phyloP scores from a whole-genome alignment of 2,113 vertebrate species.

The Gadus chalcogrammus region DNA sequence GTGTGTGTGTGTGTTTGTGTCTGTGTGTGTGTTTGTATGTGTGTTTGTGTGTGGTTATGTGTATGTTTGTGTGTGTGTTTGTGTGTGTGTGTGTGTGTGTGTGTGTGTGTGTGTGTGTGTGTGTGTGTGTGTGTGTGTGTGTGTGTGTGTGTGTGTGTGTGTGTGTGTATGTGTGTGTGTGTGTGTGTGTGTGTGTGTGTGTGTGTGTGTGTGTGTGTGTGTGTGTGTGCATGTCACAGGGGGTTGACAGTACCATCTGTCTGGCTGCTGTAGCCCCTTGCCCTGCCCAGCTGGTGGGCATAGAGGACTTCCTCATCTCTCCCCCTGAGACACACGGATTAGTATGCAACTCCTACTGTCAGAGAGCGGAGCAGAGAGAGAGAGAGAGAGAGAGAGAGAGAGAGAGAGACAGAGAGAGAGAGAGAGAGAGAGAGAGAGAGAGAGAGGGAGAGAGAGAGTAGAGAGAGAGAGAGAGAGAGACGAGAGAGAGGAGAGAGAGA shows the following conservation, averaged over 20 bases:
- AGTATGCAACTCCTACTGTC: constrained; percentile 74
- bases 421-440: not conserved
- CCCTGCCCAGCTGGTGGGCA: constrained; percentile 76
- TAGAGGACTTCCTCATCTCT: constrained; percentile 74
- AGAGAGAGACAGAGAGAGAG: constrained; percentile 20
- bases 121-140: too few species aligned
- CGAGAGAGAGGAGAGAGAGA: too few species aligned
- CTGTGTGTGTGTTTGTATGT: constrained; percentile 40
- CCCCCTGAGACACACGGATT: constrained; percentile 68
- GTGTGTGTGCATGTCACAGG: constrained; percentile 53
- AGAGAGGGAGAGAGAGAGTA: constrained; percentile 6
- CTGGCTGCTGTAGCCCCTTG: constrained; percentile 73
- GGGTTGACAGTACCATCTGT: constrained; percentile 76
- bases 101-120: too few species aligned
- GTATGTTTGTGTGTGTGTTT: constrained; percentile 9
- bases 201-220: constrained; percentile 20
- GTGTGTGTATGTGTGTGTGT: constrained; percentile 44
- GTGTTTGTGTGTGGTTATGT: not conserved
- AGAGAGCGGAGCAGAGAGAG: constrained; percentile 52
- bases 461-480: not conserved
- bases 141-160: constrained; percentile 1
- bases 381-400: constrained; percentile 39
- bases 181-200: constrained; percentile 17
- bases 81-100: constrained; percentile 43
- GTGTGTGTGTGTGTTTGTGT: constrained; percentile 5